Percentiles rank a stretch among this genome's conserved stretches.
These are phyloP conservation scores for Caenorhabditis becei DNA, from an alignment of 2,888 invertebrate species.

Conservation along the genomic window DNA sequence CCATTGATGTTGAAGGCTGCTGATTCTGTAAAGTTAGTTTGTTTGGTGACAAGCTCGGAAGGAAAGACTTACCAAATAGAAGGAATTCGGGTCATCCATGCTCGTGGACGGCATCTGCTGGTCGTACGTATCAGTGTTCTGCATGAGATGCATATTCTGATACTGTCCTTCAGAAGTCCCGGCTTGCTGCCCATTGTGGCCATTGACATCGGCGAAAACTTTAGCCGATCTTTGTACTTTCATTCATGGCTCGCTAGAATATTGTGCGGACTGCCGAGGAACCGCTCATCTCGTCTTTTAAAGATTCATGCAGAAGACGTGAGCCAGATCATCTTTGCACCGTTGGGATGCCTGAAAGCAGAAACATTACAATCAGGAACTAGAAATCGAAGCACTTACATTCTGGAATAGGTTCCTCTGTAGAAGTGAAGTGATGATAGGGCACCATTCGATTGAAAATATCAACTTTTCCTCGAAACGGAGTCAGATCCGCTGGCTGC, in stretches of 20 bases:
- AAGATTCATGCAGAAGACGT: conserved; percentile 37
- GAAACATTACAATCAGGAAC: not conserved
- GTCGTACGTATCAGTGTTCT: conserved; percentile 22
- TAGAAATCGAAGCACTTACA: conserved; percentile 66
- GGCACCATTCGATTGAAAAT: conserved; percentile 62
- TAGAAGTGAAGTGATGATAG: conserved; percentile 45
- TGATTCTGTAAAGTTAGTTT: conserved; percentile 42
- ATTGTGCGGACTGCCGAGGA: conserved; percentile 13
- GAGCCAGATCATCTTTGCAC: conserved; percentile 20
- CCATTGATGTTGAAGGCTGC: conserved; percentile 52
- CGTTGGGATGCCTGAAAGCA: conserved; percentile 23
- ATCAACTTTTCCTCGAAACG: conserved; percentile 55
- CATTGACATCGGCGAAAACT: conserved; percentile 6
- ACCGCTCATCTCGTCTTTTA: not conserved
- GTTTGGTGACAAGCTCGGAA: too few relatives aligned
- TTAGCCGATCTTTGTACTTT: conserved; percentile 3
- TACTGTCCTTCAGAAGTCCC: conserved; percentile 31
- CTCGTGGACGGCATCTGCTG: conserved; percentile 39
- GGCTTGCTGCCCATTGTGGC: conserved; percentile 15
- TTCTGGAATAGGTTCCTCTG: conserved; percentile 53
- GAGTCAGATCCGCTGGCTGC: conserved; percentile 45
- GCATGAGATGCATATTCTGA: conserved; percentile 56
- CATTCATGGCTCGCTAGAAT: conserved; percentile 25
- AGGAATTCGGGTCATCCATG: conserved; percentile 37
- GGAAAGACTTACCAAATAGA: conserved; percentile 39